Conservation (phyloP, 2,113 vertebrate genomes). For the Cervus canadensis region DNA sequence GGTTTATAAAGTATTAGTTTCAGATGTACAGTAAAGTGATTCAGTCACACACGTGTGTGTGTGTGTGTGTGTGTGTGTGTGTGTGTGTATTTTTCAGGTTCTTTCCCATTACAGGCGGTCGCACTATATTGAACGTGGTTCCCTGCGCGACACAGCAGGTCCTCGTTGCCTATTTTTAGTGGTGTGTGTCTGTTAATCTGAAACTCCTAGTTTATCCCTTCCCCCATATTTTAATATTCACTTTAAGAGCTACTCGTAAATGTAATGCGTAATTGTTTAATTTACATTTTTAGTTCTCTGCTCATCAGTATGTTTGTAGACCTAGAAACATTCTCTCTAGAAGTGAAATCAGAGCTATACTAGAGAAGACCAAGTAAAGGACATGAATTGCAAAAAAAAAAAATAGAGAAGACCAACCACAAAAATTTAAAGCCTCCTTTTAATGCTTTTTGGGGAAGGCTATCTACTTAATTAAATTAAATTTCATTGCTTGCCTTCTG, state of each 20-base stretch:
- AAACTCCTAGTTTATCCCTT: not conserved
- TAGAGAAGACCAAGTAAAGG: not conserved
- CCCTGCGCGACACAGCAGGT: not conserved
- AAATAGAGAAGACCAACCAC: not conserved
- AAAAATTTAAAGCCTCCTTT: not conserved
- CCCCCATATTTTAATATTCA: not conserved
- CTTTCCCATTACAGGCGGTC: not conserved
- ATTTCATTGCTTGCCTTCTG: slow-evolving; percentile 30
- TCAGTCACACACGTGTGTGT: not conserved
- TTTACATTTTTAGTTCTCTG: not conserved
- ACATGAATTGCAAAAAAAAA: no score
- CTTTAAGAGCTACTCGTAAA: not conserved
- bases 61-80: rapidly evolving
- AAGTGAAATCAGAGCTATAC: not conserved
- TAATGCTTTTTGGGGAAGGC: not conserved
- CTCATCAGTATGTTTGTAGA: not conserved
- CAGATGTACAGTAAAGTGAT: not conserved
- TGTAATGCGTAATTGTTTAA: not conserved
- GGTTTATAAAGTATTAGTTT: not conserved
- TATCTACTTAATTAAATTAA: slow-evolving; percentile 21
- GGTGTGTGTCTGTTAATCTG: not conserved
- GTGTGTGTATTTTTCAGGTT: not conserved
- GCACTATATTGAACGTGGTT: not conserved
- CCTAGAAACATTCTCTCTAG: not conserved
- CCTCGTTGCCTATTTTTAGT: not conserved